Evolutionary conservation across 30 jellyfish, hydroid and myxozoan genomes (phyloP), one percentile per base, ranked within the genome.

Genomic region (Calvadosia cruxmelitensis): DNA sequence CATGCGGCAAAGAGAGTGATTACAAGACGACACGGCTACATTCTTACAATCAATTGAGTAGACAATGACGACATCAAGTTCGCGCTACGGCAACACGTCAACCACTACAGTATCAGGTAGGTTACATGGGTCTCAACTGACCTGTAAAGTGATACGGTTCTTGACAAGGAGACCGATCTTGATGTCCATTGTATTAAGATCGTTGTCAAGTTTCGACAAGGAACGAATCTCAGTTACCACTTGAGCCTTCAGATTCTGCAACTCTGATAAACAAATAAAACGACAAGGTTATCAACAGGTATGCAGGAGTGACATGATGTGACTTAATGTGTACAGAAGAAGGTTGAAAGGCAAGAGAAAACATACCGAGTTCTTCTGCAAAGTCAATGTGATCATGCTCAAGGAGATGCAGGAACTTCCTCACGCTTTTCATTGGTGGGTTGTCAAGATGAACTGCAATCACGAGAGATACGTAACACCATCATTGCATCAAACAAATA

Each of bases 161-260:
- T 86, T 89, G 15, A 91, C 99, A 33, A 91, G 77, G 30, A 91
- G 78, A 0, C 99, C 99, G 50, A 91, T 91, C 62, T 83, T 91
- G 28, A 91, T 83, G 32, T 91, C 99, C 95, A 91, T 91, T 0
- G 98, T 89, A 36, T 89, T 89, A 27, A 89, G 63, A 69, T 89
- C 98, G 50, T 70, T 72, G 63, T 89, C 98, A 23, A 89, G 71
- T 53, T 89, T 93, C 2, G 98, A 74, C 49, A 89, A 73, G 12
- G 98, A 89, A 34, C 98, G 77, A 26, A 89, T 89, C 75, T 89
- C 98, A 1, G 98, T 89, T 10, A 89, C 98, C 1, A 89, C 98
- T 73, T 89, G 98, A 25, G 98, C 98, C 63, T 89, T 89, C 35
- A 89, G 77, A 51, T 89, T 89, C 57, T 89, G 98, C 67, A 89